Conservation (phyloP, 2,113 vertebrate species). For the Oophaga pumilio region DNA sequence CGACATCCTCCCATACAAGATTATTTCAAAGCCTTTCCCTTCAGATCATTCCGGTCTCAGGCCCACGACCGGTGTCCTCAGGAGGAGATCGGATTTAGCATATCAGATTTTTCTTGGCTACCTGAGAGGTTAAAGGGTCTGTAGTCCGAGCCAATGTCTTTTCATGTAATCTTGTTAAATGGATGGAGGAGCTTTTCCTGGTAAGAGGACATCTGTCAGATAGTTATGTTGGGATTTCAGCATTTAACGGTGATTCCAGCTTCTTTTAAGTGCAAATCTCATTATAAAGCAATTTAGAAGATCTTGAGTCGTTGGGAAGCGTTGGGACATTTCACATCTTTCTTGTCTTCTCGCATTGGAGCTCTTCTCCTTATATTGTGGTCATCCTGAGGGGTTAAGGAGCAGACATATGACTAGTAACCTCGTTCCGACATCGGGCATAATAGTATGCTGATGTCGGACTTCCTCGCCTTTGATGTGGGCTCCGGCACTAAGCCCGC, state of each 20-base stretch:
- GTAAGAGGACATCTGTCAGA: slow-evolving; percentile 18
- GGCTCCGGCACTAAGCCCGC: too few species aligned
- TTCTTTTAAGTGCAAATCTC: slow-evolving; percentile 31
- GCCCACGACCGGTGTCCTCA: not conserved
- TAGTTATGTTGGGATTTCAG: slow-evolving; percentile 18
- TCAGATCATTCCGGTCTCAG: not conserved
- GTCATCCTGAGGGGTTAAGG: not conserved
- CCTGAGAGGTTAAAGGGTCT: slow-evolving; percentile 62
- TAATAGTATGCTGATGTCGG: too few species aligned
- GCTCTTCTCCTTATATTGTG: not conserved
- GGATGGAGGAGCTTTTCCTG: slow-evolving; percentile 59
- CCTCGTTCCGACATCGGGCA: too few species aligned
- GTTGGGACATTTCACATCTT: not conserved
- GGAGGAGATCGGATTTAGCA: slow-evolving; percentile 45
- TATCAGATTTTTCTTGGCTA: slow-evolving; percentile 65
- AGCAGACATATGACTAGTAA: not conserved
- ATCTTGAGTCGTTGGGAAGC: slow-evolving; percentile 59
- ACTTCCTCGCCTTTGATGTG: too few species aligned
- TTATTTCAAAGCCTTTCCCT: slow-evolving; percentile 19
- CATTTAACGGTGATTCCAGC: slow-evolving; percentile 22
- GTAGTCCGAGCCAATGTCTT: slow-evolving; percentile 60
- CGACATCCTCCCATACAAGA: not conserved
- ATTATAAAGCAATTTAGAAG: slow-evolving; percentile 15
- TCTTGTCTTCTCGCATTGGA: not conserved
- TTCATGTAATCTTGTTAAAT: slow-evolving; percentile 78